Evolutionary conservation across 2,797 vertebrate species (phyloP).

Genomic region (Mormyrus hasselquistii): DNA sequence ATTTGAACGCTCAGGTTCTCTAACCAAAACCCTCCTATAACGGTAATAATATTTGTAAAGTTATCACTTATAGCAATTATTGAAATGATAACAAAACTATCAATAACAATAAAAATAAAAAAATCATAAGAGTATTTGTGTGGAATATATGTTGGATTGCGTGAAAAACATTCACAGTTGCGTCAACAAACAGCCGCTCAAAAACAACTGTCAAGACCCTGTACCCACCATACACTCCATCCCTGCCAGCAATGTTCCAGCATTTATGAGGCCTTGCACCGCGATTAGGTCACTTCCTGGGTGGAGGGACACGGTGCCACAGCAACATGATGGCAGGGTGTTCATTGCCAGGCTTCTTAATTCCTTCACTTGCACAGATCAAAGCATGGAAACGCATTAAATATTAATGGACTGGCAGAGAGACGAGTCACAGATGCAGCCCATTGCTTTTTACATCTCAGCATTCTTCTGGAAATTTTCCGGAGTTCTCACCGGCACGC

Average conservation of each 20-base stretch:
- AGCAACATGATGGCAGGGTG: background rate
- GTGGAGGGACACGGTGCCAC: background rate
- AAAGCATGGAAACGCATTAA: constrained; percentile 40
- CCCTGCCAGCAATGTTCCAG: background rate
- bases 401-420: constrained; percentile 28
- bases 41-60: background rate
- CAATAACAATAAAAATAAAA: background rate
- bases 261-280: background rate
- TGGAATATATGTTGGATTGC: background rate
- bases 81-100: background rate
- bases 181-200: background rate
- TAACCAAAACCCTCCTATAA: background rate
- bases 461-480: background rate
- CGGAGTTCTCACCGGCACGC: background rate
- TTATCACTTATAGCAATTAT: background rate
- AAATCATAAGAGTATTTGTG: background rate
- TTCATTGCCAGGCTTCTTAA: background rate
- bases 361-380: constrained; percentile 33
- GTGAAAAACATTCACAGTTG: background rate
- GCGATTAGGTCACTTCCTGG: background rate
- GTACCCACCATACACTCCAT: background rate
- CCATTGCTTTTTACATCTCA: constrained; percentile 16
- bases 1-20: background rate
- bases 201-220: background rate
- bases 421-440: constrained; percentile 28